phyloP scores from a whole-genome alignment of 2,113 vertebrate genomes.

The Hemiprocne comata region DNA sequence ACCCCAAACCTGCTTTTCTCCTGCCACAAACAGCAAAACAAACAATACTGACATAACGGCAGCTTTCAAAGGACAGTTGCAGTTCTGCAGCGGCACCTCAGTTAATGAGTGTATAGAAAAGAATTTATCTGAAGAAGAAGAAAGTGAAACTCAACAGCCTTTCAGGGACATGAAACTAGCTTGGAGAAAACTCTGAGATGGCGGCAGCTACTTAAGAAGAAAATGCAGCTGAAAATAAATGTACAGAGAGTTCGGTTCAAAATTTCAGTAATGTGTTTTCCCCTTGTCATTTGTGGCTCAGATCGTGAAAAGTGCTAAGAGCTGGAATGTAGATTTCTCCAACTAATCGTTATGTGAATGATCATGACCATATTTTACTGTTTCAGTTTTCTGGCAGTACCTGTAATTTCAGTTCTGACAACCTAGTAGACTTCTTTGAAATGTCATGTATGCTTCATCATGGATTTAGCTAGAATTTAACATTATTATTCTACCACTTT shows the following conservation, averaged over 20 bases:
- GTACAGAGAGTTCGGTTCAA: not conserved
- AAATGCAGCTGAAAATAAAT: constrained; percentile 25
- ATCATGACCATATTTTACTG: not conserved
- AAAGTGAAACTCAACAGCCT: constrained; percentile 49
- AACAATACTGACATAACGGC: constrained; percentile 49
- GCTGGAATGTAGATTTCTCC: not conserved
- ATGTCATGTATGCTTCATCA: constrained; percentile 6
- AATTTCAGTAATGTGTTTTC: constrained; percentile 25
- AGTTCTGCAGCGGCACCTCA: constrained; percentile 43
- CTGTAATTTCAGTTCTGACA: not conserved
- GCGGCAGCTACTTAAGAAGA: constrained; percentile 44
- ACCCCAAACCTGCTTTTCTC: constrained; percentile 50
- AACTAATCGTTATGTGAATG: not conserved
- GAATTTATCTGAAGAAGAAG: constrained; percentile 54
- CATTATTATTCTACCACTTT: not conserved
- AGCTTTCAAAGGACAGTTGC: constrained; percentile 58
- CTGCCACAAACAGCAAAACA: constrained; percentile 59
- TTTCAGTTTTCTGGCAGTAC: constrained; percentile 8
- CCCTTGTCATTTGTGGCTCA: not conserved
- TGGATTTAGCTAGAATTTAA: not conserved
- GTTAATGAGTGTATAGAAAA: constrained; percentile 57
- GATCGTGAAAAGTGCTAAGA: not conserved
- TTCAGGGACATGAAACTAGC: constrained; percentile 56
- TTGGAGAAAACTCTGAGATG: constrained; percentile 35
- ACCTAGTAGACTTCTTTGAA: not conserved